phyloP scores from a whole-genome alignment of 2,797 vertebrate species.

The Argyrosomus regius region DNA sequence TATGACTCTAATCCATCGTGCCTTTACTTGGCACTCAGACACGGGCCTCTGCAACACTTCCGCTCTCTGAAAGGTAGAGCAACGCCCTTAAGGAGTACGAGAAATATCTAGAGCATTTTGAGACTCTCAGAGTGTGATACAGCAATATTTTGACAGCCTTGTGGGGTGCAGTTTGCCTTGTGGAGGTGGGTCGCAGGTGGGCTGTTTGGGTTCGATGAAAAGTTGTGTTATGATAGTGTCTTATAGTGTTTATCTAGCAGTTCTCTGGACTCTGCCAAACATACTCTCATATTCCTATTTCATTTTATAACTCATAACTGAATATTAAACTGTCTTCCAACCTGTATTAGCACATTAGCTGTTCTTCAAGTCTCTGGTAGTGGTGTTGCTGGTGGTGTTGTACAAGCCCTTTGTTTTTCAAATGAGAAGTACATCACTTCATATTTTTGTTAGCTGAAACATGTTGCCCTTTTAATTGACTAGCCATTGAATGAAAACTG shows the following conservation, averaged over 20 bases:
- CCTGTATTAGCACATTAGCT: background rate
- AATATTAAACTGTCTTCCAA: constrained; percentile 16
- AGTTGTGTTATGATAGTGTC: background rate
- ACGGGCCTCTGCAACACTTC: constrained; percentile 65
- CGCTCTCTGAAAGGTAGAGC: constrained; percentile 61
- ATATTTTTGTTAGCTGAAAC: constrained; percentile 7
- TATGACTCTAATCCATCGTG: constrained; percentile 78
- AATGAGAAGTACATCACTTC: background rate
- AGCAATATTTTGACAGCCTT: constrained; percentile 45
- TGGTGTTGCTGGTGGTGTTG: background rate
- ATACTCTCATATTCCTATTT: background rate
- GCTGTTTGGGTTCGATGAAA: constrained; percentile 24
- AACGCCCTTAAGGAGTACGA: constrained; percentile 60
- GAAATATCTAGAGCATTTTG: constrained; percentile 63
- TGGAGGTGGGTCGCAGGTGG: constrained; percentile 22
- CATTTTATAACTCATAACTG: background rate
- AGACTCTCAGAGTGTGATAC: constrained; percentile 28
- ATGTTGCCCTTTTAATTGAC: constrained; percentile 4
- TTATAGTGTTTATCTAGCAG: constrained; percentile 3
- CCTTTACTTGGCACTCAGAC: constrained; percentile 77
- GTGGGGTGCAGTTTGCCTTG: constrained; percentile 15
- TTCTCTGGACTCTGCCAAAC: background rate
- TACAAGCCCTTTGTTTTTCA: background rate
- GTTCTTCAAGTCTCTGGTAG: background rate
- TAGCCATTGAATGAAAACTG: background rate